phyloP scores from a whole-genome alignment of 2,888 invertebrate genomes.

The Pristionchus fissidentatus region DNA sequence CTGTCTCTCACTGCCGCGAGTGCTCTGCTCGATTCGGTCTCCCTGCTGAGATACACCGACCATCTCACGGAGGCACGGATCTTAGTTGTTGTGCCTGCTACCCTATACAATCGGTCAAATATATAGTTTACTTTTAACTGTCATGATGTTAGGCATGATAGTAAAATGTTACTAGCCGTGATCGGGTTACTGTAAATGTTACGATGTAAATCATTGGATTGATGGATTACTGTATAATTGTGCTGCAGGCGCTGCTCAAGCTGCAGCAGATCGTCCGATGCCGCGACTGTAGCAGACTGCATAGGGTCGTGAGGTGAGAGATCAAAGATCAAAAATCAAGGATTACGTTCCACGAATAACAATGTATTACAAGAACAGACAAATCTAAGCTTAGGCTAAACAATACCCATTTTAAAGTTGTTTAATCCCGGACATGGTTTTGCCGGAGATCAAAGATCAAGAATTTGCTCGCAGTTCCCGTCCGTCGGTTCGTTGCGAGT shows the following conservation, averaged over 20 bases:
- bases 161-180: neutral
- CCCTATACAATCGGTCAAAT: too few relatives aligned
- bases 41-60: neutral
- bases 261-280: conserved; percentile 12
- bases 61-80: neutral
- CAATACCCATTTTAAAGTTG: too few relatives aligned
- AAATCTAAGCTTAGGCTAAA: too few relatives aligned
- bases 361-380: too few relatives aligned
- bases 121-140: too few relatives aligned
- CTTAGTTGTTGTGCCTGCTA: neutral
- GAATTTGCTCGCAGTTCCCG: neutral
- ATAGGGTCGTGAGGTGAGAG: conserved; percentile 25
- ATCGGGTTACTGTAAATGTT: neutral
- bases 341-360: neutral
- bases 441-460: neutral
- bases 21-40: neutral
- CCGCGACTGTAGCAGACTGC: conserved; percentile 23
- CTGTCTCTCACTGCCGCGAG: conserved; percentile 7
- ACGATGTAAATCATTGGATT: neutral
- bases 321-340: neutral
- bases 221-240: neutral
- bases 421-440: neutral
- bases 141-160: too few relatives aligned
- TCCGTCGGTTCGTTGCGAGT: neutral
- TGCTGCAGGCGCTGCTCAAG: conserved; percentile 16